Conservation (phyloP, 2,888 invertebrate species). For the Nemoura dubitans region DNA sequence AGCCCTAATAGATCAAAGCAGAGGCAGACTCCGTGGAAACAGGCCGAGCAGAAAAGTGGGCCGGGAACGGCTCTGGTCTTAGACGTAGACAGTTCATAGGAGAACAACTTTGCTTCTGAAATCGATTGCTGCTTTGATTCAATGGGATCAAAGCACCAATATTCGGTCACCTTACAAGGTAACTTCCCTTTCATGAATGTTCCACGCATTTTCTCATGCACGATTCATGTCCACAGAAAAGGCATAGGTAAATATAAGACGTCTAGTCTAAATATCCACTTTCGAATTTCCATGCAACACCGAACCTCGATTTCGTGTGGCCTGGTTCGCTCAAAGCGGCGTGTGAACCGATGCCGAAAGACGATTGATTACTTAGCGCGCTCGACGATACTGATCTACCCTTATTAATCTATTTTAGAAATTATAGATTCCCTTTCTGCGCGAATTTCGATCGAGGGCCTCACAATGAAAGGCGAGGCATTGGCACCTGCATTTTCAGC, state of each 20-base stretch:
- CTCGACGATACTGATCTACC: no score
- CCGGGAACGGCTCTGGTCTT: not conserved
- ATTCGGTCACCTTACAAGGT: conserved; percentile 19
- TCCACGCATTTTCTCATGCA: not conserved
- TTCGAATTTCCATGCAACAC: no score
- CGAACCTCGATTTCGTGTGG: no score
- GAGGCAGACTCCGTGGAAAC: not conserved
- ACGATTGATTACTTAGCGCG: no score
- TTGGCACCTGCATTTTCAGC: not conserved
- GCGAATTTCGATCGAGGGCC: no score
- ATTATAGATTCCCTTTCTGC: no score
- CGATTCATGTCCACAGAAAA: not conserved
- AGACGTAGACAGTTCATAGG: conserved; percentile 13
- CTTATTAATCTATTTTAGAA: no score
- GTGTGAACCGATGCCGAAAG: no score
- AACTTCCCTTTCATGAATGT: not conserved
- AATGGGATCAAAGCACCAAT: conserved; percentile 9
- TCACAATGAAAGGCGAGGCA: not conserved
- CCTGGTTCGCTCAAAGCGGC: no score
- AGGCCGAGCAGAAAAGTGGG: conserved; percentile 1
- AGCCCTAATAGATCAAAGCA: conserved; percentile 28
- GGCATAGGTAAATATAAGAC: not conserved
- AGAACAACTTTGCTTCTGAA: conserved; percentile 15
- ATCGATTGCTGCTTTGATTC: conserved; percentile 27
- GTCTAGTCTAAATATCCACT: no score